These are phyloP conservation scores for Drosophila borealis DNA, from an alignment of 2,888 invertebrate species.

Conservation along the genomic window DNA sequence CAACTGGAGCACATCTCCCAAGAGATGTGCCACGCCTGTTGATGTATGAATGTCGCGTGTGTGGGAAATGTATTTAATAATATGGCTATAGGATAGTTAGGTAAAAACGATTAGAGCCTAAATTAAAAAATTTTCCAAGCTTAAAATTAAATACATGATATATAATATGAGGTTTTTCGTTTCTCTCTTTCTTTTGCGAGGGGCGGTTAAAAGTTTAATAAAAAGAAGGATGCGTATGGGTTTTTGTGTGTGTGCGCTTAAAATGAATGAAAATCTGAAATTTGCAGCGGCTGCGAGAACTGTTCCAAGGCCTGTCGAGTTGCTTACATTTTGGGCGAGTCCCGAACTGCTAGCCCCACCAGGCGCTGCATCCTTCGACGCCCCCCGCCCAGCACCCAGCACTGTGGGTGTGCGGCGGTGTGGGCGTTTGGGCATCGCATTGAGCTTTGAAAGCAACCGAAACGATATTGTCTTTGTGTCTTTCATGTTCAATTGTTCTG, in stretches of 20 bases:
- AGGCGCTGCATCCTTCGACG: not conserved
- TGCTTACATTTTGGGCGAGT: slow-evolving; percentile 4
- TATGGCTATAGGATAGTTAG: slow-evolving; percentile 9
- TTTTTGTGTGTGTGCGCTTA: slow-evolving; percentile 10
- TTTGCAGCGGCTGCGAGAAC: slow-evolving; percentile 13
- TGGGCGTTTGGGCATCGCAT: slow-evolving; percentile 9
- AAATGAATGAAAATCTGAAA: slow-evolving; percentile 17
- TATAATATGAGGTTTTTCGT: slow-evolving; percentile 10
- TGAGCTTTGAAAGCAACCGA: slow-evolving; percentile 29
- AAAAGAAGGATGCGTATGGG: not conserved
- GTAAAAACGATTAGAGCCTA: slow-evolving; percentile 5
- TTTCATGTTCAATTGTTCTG: slow-evolving; percentile 18
- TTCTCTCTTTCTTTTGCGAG: not conserved
- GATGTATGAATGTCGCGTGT: not conserved
- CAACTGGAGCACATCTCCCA: not conserved
- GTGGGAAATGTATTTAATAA: slow-evolving; percentile 7
- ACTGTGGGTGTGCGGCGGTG: not conserved
- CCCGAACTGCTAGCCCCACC: not conserved
- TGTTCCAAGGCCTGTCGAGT: slow-evolving; percentile 8
- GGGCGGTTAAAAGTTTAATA: not conserved
- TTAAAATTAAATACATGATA: slow-evolving; percentile 14
- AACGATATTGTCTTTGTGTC: slow-evolving; percentile 44
- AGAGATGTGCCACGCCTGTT: not conserved
- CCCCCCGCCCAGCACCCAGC: not conserved
- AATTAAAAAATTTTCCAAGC: slow-evolving; percentile 11